These are phyloP conservation scores for Xestia sexstrigata DNA, from an alignment of 2,888 invertebrate species.

Conservation along the genomic window DNA sequence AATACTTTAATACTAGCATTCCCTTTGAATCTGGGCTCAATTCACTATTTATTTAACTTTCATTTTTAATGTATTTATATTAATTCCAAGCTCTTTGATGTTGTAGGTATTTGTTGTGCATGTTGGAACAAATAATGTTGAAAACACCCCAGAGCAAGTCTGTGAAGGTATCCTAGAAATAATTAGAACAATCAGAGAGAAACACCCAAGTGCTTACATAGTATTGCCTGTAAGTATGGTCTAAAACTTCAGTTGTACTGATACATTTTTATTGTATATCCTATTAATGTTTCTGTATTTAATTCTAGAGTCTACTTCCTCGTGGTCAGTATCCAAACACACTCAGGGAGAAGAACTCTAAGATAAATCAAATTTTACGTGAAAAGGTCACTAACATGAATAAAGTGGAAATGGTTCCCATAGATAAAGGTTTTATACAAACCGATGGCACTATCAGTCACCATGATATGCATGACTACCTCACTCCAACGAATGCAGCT, in stretches of 20 bases:
- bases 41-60: background rate
- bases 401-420: constrained; percentile 94
- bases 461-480: constrained; percentile 97
- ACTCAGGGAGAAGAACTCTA: constrained; percentile 94
- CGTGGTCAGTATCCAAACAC: constrained; percentile 96
- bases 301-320: constrained; percentile 95
- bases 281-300: constrained; percentile 18
- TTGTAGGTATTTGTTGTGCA: constrained; percentile 95
- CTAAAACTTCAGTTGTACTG: background rate
- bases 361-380: constrained; percentile 94
- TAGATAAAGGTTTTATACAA: constrained; percentile 95
- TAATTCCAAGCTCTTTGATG: constrained; percentile 19
- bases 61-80: background rate
- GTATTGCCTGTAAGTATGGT: constrained; percentile 94
- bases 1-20: background rate
- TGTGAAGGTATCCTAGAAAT: constrained; percentile 95
- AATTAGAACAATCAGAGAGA: constrained; percentile 93
- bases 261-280: constrained; percentile 2
- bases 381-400: constrained; percentile 91
- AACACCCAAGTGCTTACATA: constrained; percentile 95
- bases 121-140: constrained; percentile 97
- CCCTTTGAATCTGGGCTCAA: background rate
- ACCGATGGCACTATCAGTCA: constrained; percentile 95
- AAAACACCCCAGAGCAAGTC: constrained; percentile 95
- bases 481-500: constrained; percentile 96